These are phyloP conservation scores for Actenoides hombroni DNA, from an alignment of 2,113 vertebrate species.

Conservation along the genomic window DNA sequence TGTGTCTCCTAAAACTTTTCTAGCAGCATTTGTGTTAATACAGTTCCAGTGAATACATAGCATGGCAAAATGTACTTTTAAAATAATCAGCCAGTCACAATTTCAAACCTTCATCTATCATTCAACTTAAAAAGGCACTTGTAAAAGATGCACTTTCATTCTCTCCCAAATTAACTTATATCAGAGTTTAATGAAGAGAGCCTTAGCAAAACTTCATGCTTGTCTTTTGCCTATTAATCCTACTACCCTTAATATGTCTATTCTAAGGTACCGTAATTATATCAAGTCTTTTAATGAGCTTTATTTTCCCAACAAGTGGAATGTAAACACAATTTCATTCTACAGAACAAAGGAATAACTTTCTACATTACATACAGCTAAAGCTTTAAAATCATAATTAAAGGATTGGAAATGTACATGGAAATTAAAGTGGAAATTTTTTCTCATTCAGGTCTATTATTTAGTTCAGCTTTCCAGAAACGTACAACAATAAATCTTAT, in stretches of 20 bases:
- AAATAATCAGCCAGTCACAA: neutral
- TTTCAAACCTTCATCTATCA: neutral
- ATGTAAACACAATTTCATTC: conserved; percentile 29
- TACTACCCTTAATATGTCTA: conserved; percentile 12
- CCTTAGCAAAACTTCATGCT: conserved; percentile 27
- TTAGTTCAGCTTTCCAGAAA: conserved; percentile 53
- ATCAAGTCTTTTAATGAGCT: conserved; percentile 27
- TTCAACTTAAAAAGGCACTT: neutral
- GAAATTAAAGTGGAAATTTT: conserved; percentile 62
- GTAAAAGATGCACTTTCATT: neutral
- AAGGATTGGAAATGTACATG: conserved; percentile 38
- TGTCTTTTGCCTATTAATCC: conserved; percentile 57
- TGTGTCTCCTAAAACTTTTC: neutral
- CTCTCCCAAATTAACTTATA: conserved; percentile 4
- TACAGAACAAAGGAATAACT: conserved; percentile 55
- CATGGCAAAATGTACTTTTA: neutral
- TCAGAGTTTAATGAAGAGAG: conserved; percentile 37
- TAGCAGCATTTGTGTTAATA: neutral
- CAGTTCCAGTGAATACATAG: neutral
- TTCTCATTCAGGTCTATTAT: conserved; percentile 45
- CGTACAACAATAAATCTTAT: neutral
- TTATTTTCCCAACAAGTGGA: conserved; percentile 47
- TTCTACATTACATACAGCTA: conserved; percentile 30
- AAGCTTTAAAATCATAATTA: conserved; percentile 64
- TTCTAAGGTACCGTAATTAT: conserved; percentile 48